Conservation (phyloP, 2,797 vertebrate genomes). For the Thalassophryne amazonica region DNA sequence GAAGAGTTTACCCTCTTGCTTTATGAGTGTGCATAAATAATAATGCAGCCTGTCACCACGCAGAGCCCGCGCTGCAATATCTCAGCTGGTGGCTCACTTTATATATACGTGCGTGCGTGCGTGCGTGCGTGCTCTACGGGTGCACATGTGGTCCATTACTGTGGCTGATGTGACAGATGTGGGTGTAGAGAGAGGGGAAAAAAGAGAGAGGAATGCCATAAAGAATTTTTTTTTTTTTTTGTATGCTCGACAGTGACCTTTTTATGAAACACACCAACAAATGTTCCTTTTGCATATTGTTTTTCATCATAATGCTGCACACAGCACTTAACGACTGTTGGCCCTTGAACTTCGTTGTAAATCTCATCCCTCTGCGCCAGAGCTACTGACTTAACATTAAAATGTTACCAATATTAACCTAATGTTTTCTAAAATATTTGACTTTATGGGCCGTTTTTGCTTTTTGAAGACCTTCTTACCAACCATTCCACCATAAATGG, state of each 20-base stretch:
- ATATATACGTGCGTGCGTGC: constrained; percentile 12
- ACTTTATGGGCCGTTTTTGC: too few relatives aligned
- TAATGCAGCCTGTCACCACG: constrained; percentile 66
- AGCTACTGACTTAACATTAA: too few relatives aligned
- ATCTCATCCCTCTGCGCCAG: too few relatives aligned
- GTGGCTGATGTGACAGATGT: constrained; percentile 27
- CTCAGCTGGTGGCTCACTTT: constrained; percentile 51
- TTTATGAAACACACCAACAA: neutral
- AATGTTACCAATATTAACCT: too few relatives aligned
- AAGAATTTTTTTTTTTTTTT: constrained; percentile 1
- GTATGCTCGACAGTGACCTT: neutral
- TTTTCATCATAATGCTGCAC: neutral
- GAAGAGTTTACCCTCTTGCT: constrained; percentile 72
- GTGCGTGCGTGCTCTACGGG: neutral
- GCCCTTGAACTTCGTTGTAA: too few relatives aligned
- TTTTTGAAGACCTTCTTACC: too few relatives aligned
- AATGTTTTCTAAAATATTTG: too few relatives aligned
- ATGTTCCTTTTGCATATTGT: neutral
- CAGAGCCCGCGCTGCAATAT: constrained; percentile 32
- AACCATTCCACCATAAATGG: too few relatives aligned
- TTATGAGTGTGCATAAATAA: constrained; percentile 81
- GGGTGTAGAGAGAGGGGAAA: neutral
- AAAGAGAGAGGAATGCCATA: neutral
- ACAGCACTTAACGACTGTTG: too few relatives aligned
- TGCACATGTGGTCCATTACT: constrained; percentile 40